Evolutionary conservation across 2,888 invertebrate species (phyloP).

Genomic region (Eumerus sabulonum): DNA sequence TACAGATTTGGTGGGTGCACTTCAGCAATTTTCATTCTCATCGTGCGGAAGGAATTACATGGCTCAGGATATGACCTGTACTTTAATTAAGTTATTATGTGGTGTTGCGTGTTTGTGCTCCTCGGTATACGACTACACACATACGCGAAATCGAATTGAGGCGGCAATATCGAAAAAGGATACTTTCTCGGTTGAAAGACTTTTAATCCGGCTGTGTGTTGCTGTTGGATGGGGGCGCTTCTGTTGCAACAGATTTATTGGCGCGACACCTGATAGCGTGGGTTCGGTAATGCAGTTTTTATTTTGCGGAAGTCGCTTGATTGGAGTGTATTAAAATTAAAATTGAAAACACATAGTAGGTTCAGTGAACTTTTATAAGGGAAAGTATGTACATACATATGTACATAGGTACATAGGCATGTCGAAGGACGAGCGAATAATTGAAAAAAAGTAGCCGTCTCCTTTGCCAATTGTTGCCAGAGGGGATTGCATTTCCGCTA

Average conservation of each 20-base stretch:
- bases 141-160: slow-evolving; percentile 2
- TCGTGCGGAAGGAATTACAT: slow-evolving; percentile 65
- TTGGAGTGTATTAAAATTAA: slow-evolving; percentile 47
- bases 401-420: too few species aligned
- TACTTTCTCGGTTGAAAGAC: slow-evolving; percentile 60
- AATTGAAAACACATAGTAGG: slow-evolving; percentile 18
- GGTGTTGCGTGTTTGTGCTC: slow-evolving; percentile 1
- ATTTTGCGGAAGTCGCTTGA: slow-evolving; percentile 39
- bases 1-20: neutral
- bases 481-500: too few species aligned
- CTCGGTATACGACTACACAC: too few species aligned
- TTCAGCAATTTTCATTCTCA: slow-evolving; percentile 43
- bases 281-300: slow-evolving; percentile 46
- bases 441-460: slow-evolving; percentile 33
- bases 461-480: too few species aligned
- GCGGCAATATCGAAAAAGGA: slow-evolving; percentile 58
- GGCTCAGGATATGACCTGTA: slow-evolving; percentile 61
- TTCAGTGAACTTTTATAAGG: slow-evolving; percentile 2
- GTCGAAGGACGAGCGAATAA: slow-evolving; percentile 26
- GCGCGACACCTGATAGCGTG: slow-evolving; percentile 29
- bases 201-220: slow-evolving; percentile 59
- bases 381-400: too few species aligned
- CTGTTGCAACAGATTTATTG: slow-evolving; percentile 51
- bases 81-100: slow-evolving; percentile 69
- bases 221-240: too few species aligned